Percentiles rank a stretch among this genome's conserved stretches.
phyloP scores from a whole-genome alignment of 2,888 invertebrate species.

The Adineta ricciae region DNA sequence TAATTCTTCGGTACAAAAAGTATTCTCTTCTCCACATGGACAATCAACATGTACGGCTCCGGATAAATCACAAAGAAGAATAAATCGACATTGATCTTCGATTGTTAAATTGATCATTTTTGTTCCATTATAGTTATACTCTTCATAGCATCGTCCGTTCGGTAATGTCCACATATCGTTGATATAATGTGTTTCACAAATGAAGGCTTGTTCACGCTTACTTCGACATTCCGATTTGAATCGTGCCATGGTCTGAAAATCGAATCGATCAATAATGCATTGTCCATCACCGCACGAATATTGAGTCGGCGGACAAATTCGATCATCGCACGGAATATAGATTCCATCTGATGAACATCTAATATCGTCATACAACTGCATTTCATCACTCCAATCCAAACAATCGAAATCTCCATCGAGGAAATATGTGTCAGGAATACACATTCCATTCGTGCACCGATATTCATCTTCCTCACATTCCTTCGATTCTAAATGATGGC shows the following conservation, averaged over 20 bases:
- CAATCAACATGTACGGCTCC: background rate
- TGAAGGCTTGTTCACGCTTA: background rate
- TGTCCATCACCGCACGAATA: background rate
- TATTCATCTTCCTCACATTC: background rate
- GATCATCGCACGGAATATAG: background rate
- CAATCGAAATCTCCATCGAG: background rate
- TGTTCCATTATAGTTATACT: background rate
- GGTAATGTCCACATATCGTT: background rate
- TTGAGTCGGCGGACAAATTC: background rate
- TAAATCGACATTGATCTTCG: background rate
- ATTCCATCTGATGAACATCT: background rate
- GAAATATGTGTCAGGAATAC: background rate
- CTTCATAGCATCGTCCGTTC: background rate
- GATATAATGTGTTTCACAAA: background rate
- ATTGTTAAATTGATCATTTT: background rate
- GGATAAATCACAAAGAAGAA: background rate
- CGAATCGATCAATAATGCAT: background rate
- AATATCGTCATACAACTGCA: background rate
- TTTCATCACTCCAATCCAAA: conserved; percentile 10
- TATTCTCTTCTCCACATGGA: background rate
- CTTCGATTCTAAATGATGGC: background rate
- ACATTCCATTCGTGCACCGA: conserved; percentile 3
- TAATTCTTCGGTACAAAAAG: background rate
- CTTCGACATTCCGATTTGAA: background rate
- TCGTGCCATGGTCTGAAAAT: background rate